Percentiles rank a stretch among this genome's conserved stretches.
phyloP scores from a whole-genome alignment of 2,888 invertebrate species.

The Slavum lentiscoides region DNA sequence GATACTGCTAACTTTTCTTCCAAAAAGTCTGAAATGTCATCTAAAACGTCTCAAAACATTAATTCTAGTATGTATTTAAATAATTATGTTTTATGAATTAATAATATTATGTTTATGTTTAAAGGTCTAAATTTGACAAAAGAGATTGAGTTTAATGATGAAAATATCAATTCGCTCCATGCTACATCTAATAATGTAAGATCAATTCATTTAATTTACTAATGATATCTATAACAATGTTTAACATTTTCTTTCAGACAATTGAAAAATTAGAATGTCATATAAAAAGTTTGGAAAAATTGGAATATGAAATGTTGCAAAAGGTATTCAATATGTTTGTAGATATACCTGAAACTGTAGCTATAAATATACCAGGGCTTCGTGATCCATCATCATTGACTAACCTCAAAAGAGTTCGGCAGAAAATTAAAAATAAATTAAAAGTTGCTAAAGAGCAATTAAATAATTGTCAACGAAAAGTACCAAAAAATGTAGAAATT shows the following conservation, averaged over 20 bases:
- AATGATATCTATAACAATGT: background rate
- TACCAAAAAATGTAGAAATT: background rate
- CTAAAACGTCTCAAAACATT: background rate
- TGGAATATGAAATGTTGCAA: slow-evolving; percentile 68
- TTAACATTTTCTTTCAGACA: slow-evolving; percentile 9
- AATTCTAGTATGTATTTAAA: too few relatives aligned
- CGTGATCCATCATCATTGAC: slow-evolving; percentile 60
- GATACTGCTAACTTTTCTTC: background rate
- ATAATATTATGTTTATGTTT: background rate
- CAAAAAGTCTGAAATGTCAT: background rate
- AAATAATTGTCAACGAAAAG: slow-evolving; percentile 57
- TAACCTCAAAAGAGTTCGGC: slow-evolving; percentile 66
- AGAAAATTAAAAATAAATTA: slow-evolving; percentile 66
- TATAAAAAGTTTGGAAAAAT: slow-evolving; percentile 60
- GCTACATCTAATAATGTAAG: background rate
- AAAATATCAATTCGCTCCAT: slow-evolving; percentile 10
- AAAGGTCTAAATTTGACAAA: slow-evolving; percentile 19
- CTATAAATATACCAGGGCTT: slow-evolving; percentile 68
- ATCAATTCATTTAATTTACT: background rate
- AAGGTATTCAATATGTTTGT: slow-evolving; percentile 68
- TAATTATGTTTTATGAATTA: background rate
- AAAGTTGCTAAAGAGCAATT: slow-evolving; percentile 60
- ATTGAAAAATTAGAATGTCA: slow-evolving; percentile 7
- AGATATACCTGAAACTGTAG: slow-evolving; percentile 67
- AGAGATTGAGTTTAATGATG: slow-evolving; percentile 7